Evolutionary conservation across 2,888 invertebrate species (phyloP), one percentile per base, ranked within the genome.

Genomic region (Congeria kusceri): DNA sequence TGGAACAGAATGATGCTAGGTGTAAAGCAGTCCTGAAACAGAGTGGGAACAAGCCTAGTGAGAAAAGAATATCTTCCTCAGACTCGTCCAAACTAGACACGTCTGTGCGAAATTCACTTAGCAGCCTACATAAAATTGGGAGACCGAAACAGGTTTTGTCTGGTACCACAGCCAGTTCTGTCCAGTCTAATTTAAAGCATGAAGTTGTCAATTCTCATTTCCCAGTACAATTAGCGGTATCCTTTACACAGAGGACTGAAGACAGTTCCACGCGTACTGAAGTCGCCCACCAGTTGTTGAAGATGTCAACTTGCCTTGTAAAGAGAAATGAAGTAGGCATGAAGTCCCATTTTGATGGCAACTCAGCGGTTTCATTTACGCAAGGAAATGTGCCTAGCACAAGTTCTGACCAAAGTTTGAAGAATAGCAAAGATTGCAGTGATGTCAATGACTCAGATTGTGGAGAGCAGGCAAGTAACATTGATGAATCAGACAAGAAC

Each of bases 251-350:
- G 25, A 53, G 18, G 18, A 53, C 9, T 58, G 63, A 63, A 63
- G 59, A 59, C 4, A 25, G 20, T 39, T 7, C 28, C 15, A 64
- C 49, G 15, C 63, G 63, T 63, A 67, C 59, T 13, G 78, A 72
- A 59, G 62, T 78, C 5, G 73, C 73, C 15, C 53, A 72, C 28
- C 68, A 78, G 59, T 63, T 73, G 27, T 46, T 78, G 53, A 73
- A 78, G 25, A 68, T 78, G 78, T n/a, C n/a, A n/a, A n/a, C n/a
- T n/a, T n/a, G n/a, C n/a, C n/a, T n/a, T n/a, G n/a, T n/a, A n/a
- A n/a, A n/a, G n/a, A n/a, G n/a, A n/a, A n/a, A n/a, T n/a, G n/a
- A n/a, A n/a, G n/a, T n/a, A n/a, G n/a, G n/a, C n/a, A n/a, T n/a
- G n/a, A n/a, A n/a, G n/a, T n/a, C n/a, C n/a, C n/a, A n/a, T n/a